phyloP scores from a whole-genome alignment of 2,113 vertebrate species.

The Xerus inauris region DNA sequence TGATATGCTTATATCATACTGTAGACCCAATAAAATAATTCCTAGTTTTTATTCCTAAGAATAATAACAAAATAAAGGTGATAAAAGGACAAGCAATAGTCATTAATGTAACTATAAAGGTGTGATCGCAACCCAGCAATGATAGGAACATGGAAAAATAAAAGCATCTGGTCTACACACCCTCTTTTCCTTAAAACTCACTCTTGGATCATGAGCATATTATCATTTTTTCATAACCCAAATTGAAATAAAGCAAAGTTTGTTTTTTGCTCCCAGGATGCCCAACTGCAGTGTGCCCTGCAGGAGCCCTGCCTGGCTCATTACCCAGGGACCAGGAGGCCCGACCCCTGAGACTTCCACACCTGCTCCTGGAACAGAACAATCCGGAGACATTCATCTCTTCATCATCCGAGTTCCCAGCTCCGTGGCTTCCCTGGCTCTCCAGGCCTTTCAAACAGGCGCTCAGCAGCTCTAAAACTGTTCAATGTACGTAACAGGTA shows the following conservation, averaged over 20 bases:
- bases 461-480: not conserved
- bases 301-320: accelerated
- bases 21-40: not conserved
- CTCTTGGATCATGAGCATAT: not conserved
- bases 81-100: not conserved
- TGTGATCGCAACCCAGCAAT: not conserved
- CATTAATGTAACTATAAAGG: not conserved
- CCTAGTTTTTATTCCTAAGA: not conserved
- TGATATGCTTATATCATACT: not conserved
- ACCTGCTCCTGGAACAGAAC: accelerated
- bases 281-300: accelerated
- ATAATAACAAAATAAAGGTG: not conserved
- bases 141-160: not conserved
- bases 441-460: not conserved
- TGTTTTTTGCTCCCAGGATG: not conserved
- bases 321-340: accelerated
- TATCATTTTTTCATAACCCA: not conserved
- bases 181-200: not conserved
- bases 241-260: not conserved
- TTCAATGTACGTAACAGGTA: not conserved
- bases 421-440: not conserved
- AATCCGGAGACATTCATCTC: not conserved
- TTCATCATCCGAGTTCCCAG: accelerated
- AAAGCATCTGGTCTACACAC: not conserved
- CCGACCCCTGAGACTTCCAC: accelerated